These are phyloP conservation scores for Oligia fasciuncula DNA, from an alignment of 2,888 invertebrate genomes.

Conservation along the genomic window DNA sequence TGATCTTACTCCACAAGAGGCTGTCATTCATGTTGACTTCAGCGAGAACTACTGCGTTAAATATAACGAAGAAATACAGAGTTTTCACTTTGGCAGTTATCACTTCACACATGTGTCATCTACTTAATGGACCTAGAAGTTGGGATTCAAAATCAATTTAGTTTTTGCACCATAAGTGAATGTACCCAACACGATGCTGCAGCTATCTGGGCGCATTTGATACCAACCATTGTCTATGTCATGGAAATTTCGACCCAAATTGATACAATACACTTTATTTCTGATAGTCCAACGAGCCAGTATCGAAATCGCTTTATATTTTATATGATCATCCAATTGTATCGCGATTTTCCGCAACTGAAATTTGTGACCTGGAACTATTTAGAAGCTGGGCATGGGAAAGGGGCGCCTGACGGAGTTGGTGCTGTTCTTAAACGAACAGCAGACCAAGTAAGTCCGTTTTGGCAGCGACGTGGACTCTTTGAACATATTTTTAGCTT, in stretches of 20 bases:
- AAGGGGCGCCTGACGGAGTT: conserved; percentile 22
- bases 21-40: conserved; percentile 9
- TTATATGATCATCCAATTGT: background rate
- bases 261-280: background rate
- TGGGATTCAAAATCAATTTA: conserved; percentile 3
- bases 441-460: conserved; percentile 52
- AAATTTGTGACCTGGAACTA: conserved; percentile 58
- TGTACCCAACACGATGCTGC: conserved; percentile 15
- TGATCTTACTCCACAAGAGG: conserved; percentile 17
- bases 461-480: conserved; percentile 45
- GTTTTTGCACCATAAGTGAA: background rate
- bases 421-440: conserved; percentile 48
- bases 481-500: conserved; percentile 1
- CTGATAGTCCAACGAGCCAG: conserved; percentile 8
- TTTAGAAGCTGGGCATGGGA: conserved; percentile 30
- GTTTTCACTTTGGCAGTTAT: conserved; percentile 6
- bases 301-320: conserved; percentile 6
- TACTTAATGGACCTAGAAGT: conserved; percentile 11
- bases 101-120: conserved; percentile 11
- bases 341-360: too few relatives aligned
- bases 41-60: conserved; percentile 12
- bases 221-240: conserved; percentile 6
- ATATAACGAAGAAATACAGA: background rate
- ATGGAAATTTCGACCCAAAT: conserved; percentile 10
- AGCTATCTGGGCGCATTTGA: conserved; percentile 15